Base-by-base conservation (phyloP, 2,113 vertebrate species). In the Bucco capensis region DNA sequence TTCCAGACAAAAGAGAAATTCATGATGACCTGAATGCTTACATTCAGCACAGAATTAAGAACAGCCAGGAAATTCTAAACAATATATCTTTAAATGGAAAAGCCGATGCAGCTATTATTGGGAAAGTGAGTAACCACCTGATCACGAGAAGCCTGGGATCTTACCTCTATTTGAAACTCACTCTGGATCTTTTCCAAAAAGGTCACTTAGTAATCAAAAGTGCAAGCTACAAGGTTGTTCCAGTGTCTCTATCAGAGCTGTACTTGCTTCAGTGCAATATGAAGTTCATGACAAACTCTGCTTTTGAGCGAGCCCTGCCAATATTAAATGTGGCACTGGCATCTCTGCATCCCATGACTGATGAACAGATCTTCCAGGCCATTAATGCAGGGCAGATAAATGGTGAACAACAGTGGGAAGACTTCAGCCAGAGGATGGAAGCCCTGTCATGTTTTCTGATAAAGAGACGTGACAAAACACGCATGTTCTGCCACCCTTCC, bases 241-340 rank as follows among this genome's bases (percentile, higher is more conserved):
- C 99, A 0, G 98, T 99, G 75, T 99, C 99, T 6, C 94, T 99
- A 38, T 98, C 99, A 1, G 99, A 99, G 96, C 98, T 99, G 66
- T 99, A 99, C 93, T 97, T 99, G 80, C 97, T 99, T n/a, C 99
- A 99, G 97, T 99, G 99, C 97, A 99, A 99, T 95, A 99, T 99
- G 98, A 99, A 99, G 96, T 99, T 99, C 97, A 98, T 98, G 97
- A 99, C 98, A 70, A 98, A 99, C 82, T 98, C 98, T 0, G 98
- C 99, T 62, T 99, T 99, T 16, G 99, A 99, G 97, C 98, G 98
- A 84, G 98, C 98, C 1, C 97, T 98, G 90, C 98, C 99, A 1
- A 98, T 99, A 51, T 83, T 99, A 53, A 99, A 99, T 1, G 98
- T 99, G 95, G 98, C 98, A 3, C 97, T 99, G 3, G 99, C 99